These are phyloP conservation scores for Pandion haliaetus DNA, from an alignment of 2,113 vertebrate species.

Conservation along the genomic window DNA sequence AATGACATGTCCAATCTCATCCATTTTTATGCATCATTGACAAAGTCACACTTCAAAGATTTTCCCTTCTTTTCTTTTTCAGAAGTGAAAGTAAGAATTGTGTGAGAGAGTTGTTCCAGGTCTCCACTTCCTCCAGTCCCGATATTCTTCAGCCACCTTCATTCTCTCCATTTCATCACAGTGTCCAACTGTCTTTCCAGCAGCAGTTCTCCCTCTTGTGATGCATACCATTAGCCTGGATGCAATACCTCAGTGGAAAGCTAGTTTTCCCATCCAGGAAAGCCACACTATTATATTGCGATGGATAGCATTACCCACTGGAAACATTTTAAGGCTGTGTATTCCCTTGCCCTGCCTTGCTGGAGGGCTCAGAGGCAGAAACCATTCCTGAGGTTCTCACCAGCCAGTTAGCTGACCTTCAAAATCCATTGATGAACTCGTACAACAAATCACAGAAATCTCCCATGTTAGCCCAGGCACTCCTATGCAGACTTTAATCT, in stretches of 20 bases:
- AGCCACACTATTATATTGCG: neutral
- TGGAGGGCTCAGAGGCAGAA: neutral
- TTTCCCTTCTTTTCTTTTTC: neutral
- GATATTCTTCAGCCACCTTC: neutral
- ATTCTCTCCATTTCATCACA: neutral
- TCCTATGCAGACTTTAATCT: neutral
- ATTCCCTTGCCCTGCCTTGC: neutral
- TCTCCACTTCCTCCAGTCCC: neutral
- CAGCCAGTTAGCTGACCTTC: neutral
- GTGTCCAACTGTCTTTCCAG: neutral
- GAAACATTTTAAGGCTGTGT: neutral
- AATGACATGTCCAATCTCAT: neutral
- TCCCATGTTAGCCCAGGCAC: neutral
- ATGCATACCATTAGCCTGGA: neutral
- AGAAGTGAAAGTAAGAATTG: neutral
- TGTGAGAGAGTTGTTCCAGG: neutral
- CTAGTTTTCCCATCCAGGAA: neutral
- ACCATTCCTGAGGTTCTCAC: neutral
- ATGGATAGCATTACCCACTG: neutral
- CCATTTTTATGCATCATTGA: neutral
- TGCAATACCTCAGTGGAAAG: neutral
- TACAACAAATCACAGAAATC: neutral
- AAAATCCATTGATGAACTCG: neutral
- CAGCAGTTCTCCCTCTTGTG: neutral
- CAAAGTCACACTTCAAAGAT: neutral